Evolutionary conservation across 2,888 invertebrate species (phyloP).

Genomic region (Tipula vernalis): DNA sequence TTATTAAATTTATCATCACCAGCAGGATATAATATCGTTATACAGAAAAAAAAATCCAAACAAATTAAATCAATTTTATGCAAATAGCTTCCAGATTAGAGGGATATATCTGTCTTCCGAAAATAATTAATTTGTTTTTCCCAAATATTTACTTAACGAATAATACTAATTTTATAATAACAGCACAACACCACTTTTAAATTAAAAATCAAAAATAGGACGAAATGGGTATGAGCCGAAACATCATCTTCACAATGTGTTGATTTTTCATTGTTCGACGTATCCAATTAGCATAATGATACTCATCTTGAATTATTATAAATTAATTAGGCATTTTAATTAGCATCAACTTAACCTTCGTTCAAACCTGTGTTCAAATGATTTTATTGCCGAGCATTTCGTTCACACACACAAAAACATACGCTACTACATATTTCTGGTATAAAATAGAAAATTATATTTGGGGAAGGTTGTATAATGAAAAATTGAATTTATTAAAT

Average conservation of each 20-base stretch:
- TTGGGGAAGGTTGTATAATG: neutral
- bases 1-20: neutral
- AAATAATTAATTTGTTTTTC: neutral
- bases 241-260: neutral
- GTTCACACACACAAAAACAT: neutral
- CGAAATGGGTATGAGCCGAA: neutral
- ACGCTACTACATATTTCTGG: too few relatives aligned
- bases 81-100: neutral
- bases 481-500: neutral
- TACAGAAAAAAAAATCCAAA: neutral
- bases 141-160: neutral
- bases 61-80: neutral
- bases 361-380: neutral
- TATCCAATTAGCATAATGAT: too few relatives aligned
- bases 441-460: too few relatives aligned
- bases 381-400: neutral
- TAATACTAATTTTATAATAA: neutral
- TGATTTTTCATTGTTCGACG: too few relatives aligned
- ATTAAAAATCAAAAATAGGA: neutral
- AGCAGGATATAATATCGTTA: neutral
- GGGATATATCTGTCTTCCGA: neutral
- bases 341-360: neutral
- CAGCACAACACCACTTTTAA: neutral
- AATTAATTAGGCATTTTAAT: too few relatives aligned
- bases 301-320: too few relatives aligned